These are phyloP conservation scores for Diloba caeruleocephala DNA, from an alignment of 2,888 invertebrate species.

Conservation along the genomic window DNA sequence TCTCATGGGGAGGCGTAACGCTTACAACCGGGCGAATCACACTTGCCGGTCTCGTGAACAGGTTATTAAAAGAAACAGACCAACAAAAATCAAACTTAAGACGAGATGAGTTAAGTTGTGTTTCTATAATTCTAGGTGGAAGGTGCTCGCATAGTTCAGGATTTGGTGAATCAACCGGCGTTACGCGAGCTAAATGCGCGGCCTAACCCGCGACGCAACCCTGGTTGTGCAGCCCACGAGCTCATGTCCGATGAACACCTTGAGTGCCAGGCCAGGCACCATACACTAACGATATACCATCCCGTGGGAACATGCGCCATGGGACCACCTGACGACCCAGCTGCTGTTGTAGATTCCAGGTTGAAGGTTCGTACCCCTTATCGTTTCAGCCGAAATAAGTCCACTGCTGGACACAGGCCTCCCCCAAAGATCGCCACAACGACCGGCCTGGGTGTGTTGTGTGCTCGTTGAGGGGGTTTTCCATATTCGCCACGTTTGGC, in stretches of 20 bases:
- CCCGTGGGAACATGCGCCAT: conserved; percentile 95
- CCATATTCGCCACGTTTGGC: too few species aligned
- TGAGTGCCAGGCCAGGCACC: conserved; percentile 93
- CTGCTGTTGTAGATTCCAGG: conserved; percentile 92
- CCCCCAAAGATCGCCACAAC: too few species aligned
- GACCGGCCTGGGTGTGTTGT: too few species aligned
- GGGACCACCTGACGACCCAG: conserved; percentile 89
- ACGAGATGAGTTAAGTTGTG: too few species aligned
- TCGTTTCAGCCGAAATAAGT: too few species aligned
- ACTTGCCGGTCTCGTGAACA: too few species aligned
- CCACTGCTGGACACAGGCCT: too few species aligned
- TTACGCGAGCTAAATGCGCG: conserved; percentile 90
- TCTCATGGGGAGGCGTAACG: too few species aligned
- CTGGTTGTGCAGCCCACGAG: conserved; percentile 90
- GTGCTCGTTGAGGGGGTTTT: too few species aligned
- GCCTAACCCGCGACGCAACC: conserved; percentile 90
- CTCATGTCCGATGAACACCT: conserved; percentile 93
- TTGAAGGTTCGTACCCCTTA: conserved; percentile 73
- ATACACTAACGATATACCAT: conserved; percentile 94
- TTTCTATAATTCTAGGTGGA: conserved; percentile 88
- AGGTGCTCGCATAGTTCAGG: conserved; percentile 92
- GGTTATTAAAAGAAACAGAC: too few species aligned
- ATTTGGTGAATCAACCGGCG: conserved; percentile 89
- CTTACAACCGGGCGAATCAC: too few species aligned
- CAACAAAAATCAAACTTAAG: too few species aligned